Conservation (phyloP, 2,888 invertebrate species). For the Stenchaetothrips biformis region DNA sequence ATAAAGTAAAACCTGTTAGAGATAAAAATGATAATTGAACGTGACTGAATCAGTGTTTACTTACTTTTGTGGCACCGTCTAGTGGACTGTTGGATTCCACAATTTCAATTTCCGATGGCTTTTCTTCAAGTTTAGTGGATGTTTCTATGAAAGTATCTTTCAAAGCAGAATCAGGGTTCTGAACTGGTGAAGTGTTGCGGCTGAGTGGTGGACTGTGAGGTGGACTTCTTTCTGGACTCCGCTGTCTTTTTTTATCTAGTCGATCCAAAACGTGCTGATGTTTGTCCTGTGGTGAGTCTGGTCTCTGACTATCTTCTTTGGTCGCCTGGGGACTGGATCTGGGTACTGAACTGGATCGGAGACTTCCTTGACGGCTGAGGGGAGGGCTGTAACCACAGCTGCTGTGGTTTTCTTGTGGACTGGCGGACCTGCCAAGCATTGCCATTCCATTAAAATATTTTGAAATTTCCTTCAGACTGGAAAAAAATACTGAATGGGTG, state of each 20-base stretch:
- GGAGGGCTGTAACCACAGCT: slow-evolving; percentile 1
- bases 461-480: too few species aligned
- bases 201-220: not conserved
- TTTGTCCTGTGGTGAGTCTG: not conserved
- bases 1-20: not conserved
- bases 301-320: not conserved
- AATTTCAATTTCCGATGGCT: not conserved
- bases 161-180: not conserved
- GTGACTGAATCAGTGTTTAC: not conserved
- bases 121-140: not conserved
- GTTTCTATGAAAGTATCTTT: not conserved
- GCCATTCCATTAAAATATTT: not conserved
- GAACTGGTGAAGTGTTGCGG: not conserved
- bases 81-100: not conserved
- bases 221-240: not conserved
- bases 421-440: not conserved
- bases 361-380: slow-evolving; percentile 1
- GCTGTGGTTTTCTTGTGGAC: not conserved
- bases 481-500: not conserved
- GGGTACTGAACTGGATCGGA: not conserved
- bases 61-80: not conserved
- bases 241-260: not conserved
- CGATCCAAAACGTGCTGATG: not conserved
- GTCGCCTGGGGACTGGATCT: not conserved
- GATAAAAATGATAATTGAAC: not conserved